phyloP scores from a whole-genome alignment of 2,797 vertebrate genomes.

The Clarias pachynema region DNA sequence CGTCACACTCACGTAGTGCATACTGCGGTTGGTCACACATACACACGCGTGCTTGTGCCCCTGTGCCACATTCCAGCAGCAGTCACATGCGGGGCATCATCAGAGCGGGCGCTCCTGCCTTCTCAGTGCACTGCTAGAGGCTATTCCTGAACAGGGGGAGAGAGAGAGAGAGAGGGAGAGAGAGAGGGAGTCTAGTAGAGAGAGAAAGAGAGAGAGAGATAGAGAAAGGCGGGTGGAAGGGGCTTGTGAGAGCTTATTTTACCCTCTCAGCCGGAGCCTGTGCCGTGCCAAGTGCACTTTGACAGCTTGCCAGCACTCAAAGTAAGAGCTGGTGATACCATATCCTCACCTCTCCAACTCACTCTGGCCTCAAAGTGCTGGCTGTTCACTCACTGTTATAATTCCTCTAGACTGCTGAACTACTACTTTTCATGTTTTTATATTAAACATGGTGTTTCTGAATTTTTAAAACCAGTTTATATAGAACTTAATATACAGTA shows the following conservation, averaged over 20 bases:
- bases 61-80: conserved; percentile 60
- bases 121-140: background rate
- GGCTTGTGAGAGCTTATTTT: conserved; percentile 33
- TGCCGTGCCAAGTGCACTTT: conserved; percentile 45
- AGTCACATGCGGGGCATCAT: conserved; percentile 73
- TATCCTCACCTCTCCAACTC: conserved; percentile 50
- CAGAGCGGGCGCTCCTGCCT: conserved; percentile 53
- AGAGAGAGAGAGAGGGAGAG: conserved; percentile 6
- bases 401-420: background rate
- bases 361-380: conserved; percentile 21
- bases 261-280: conserved; percentile 37
- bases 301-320: conserved; percentile 45
- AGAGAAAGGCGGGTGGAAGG: conserved; percentile 4
- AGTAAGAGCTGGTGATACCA: conserved; percentile 58
- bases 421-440: background rate
- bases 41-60: conserved; percentile 53
- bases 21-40: conserved; percentile 59
- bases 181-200: conserved; percentile 11
- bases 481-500: background rate
- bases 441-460: background rate
- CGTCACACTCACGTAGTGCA: conserved; percentile 58
- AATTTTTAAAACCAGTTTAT: background rate
- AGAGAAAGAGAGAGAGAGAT: conserved; percentile 11
- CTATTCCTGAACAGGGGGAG: conserved; percentile 30
- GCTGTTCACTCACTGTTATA: conserved; percentile 16